phyloP scores from a whole-genome alignment of 2,797 vertebrate genomes.

The Pristis pectinata region DNA sequence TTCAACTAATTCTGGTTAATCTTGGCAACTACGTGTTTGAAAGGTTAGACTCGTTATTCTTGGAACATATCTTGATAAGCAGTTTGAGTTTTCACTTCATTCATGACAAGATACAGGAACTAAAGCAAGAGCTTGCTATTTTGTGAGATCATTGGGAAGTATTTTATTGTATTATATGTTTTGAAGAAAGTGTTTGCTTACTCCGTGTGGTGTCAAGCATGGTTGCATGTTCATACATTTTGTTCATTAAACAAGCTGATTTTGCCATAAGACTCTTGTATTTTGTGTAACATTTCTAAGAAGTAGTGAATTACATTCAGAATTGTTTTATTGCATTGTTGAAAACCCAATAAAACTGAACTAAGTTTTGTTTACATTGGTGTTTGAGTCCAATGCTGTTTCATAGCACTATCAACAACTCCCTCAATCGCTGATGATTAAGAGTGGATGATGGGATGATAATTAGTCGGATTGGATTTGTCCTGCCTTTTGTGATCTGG shows the following conservation, averaged over 20 bases:
- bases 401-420: too few species aligned
- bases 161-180: slow-evolving; percentile 34
- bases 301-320: slow-evolving; percentile 14
- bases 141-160: slow-evolving; percentile 9
- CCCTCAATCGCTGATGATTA: too few species aligned
- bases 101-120: not conserved
- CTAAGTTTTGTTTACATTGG: slow-evolving; percentile 20
- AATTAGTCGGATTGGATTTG: too few species aligned
- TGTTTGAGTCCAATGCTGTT: slow-evolving; percentile 18
- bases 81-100: slow-evolving; percentile 1
- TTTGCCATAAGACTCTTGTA: slow-evolving; percentile 23
- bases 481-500: too few species aligned
- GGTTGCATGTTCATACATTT: slow-evolving; percentile 35
- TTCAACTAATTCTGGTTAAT: not conserved
- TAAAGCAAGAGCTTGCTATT: not conserved
- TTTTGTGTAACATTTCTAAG: slow-evolving; percentile 27
- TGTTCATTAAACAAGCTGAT: slow-evolving; percentile 31
- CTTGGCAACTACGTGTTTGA: not conserved
- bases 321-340: slow-evolving; percentile 34
- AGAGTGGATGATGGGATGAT: too few species aligned
- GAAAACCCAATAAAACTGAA: slow-evolving; percentile 35
- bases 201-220: slow-evolving; percentile 28
- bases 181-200: not conserved
- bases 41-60: not conserved
- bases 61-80: not conserved